Conservation (phyloP, 2,797 vertebrate species). For the Xerus rutilus region DNA sequence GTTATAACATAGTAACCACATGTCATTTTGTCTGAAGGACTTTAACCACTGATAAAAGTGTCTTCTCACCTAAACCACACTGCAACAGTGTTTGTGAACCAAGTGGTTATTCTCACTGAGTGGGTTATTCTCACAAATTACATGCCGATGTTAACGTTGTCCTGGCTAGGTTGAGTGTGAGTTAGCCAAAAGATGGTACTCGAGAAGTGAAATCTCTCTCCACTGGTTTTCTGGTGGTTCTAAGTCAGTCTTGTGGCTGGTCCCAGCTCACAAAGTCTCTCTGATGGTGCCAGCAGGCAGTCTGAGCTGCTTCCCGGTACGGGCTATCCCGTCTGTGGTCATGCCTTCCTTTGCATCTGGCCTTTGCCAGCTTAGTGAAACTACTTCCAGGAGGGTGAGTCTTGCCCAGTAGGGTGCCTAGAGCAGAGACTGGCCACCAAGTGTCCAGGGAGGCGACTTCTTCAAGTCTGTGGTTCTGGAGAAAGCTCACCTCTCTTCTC, state of each 20-base stretch:
- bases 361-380: background rate
- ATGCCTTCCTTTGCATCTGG: background rate
- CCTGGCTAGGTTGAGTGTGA: background rate
- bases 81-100: background rate
- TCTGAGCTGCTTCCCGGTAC: background rate
- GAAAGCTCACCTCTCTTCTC: background rate
- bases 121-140: background rate
- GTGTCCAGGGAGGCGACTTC: background rate
- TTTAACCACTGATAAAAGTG: conserved; percentile 51
- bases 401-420: background rate
- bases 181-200: background rate
- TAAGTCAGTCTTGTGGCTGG: background rate
- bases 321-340: background rate
- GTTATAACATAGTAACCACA: conserved; percentile 79
- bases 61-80: conserved; percentile 74
- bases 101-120: background rate
- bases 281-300: accelerated
- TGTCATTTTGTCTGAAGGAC: background rate
- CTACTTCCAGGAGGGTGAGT: background rate
- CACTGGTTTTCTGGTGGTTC: background rate
- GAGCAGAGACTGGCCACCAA: background rate
- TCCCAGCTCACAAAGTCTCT: background rate
- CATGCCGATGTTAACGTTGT: background rate
- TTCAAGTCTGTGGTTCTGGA: background rate
- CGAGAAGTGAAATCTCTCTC: background rate